phyloP scores from a whole-genome alignment of 2,888 invertebrate species.

The Xanthia togata region DNA sequence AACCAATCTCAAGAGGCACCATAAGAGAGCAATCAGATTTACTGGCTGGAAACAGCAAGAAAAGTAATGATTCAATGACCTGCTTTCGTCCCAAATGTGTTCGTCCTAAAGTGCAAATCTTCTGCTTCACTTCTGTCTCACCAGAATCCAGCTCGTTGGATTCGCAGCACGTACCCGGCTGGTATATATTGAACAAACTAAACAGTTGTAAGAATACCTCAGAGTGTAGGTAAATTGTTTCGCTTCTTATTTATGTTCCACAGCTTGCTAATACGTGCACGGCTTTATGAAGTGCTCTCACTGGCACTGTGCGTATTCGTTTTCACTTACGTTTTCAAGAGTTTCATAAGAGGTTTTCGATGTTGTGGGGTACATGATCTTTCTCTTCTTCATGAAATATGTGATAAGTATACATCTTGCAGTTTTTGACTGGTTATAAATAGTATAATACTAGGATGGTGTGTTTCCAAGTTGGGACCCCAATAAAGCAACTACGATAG shows the following conservation, averaged over 20 bases:
- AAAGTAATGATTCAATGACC: neutral
- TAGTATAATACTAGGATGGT: neutral
- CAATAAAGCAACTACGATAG: neutral
- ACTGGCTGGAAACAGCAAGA: neutral
- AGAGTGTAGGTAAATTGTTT: constrained; percentile 89
- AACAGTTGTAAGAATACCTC: constrained; percentile 89
- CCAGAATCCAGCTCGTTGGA: constrained; percentile 67
- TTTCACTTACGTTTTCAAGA: constrained; percentile 71
- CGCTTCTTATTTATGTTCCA: constrained; percentile 88
- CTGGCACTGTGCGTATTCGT: constrained; percentile 69
- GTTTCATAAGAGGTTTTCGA: constrained; percentile 63
- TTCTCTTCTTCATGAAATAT: neutral
- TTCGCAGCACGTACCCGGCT: constrained; percentile 84
- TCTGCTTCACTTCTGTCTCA: constrained; percentile 42
- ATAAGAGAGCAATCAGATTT: neutral
- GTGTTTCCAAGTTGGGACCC: neutral
- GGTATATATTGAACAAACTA: constrained; percentile 89
- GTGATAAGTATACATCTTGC: neutral
- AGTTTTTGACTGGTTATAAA: neutral
- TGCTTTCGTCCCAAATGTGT: neutral
- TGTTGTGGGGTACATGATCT: constrained; percentile 16
- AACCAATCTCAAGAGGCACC: neutral
- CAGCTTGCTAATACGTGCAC: constrained; percentile 88
- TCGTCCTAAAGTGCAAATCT: constrained; percentile 20
- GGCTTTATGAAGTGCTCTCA: constrained; percentile 75